phyloP scores from a whole-genome alignment of 2,113 vertebrate genomes.

The Bufo bufo region DNA sequence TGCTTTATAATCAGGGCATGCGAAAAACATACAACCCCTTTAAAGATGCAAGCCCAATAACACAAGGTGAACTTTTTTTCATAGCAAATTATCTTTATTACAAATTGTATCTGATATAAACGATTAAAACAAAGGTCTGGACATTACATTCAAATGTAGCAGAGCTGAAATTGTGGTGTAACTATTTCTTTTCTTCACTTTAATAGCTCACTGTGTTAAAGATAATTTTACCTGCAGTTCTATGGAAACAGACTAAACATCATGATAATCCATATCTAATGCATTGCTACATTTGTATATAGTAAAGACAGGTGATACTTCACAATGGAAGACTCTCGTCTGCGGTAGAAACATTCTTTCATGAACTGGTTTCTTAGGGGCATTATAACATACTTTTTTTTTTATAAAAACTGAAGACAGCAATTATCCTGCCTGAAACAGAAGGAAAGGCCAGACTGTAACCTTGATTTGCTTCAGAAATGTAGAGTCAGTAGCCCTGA shows the following conservation, averaged over 20 bases:
- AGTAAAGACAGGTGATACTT: no score
- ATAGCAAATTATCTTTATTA: background rate
- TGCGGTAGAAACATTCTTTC: background rate
- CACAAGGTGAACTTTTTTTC: background rate
- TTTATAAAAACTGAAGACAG: background rate
- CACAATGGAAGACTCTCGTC: background rate
- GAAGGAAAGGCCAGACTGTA: background rate
- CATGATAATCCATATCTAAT: no score
- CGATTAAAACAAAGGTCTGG: background rate
- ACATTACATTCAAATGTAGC: background rate
- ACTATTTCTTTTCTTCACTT: background rate
- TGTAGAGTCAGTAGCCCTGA: constrained; percentile 42
- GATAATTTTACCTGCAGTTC: background rate
- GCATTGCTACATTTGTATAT: background rate
- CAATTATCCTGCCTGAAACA: constrained; percentile 39
- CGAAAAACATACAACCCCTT: background rate
- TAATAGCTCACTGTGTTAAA: background rate
- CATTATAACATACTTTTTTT: constrained; percentile 35
- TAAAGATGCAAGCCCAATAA: no score
- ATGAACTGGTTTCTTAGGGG: constrained; percentile 14
- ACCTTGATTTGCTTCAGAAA: constrained; percentile 43
- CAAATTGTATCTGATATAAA: background rate
- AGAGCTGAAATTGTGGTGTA: background rate
- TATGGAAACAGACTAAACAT: background rate
- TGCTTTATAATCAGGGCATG: background rate